phyloP scores from a whole-genome alignment of 2,797 vertebrate genomes.

The Hapalemur alaotrensis region DNA sequence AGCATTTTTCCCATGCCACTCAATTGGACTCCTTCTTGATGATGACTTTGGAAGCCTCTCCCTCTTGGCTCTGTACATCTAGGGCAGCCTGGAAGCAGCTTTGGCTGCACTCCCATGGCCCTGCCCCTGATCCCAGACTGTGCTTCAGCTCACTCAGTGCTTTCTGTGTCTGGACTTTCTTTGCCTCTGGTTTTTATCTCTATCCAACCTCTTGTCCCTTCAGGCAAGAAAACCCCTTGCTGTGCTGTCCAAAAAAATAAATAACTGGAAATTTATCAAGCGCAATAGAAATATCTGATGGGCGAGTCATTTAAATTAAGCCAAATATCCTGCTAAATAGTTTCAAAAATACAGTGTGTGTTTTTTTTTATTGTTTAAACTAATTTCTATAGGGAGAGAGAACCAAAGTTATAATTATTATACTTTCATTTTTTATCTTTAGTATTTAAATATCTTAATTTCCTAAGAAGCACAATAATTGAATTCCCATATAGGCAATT shows the following conservation, averaged over 20 bases:
- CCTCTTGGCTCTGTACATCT: background rate
- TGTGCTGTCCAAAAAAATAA: background rate
- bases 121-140: background rate
- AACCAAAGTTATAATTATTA: background rate
- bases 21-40: background rate
- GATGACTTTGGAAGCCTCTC: background rate
- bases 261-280: background rate
- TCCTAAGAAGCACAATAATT: background rate
- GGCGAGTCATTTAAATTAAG: background rate
- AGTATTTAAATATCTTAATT: background rate
- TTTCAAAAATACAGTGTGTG: background rate
- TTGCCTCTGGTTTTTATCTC: background rate
- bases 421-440: background rate
- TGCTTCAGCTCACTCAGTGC: too few relatives aligned
- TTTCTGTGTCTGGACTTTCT: background rate
- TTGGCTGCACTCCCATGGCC: fast-evolving
- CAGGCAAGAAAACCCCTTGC: background rate
- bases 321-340: background rate
- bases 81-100: too few relatives aligned
- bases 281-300: background rate
- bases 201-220: background rate
- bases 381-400: background rate
- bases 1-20: background rate
- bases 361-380: background rate
- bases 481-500: background rate